Base-by-base conservation (phyloP, 1,140 invertebrate genomes). In the Drosophila sturtevanti region DNA sequence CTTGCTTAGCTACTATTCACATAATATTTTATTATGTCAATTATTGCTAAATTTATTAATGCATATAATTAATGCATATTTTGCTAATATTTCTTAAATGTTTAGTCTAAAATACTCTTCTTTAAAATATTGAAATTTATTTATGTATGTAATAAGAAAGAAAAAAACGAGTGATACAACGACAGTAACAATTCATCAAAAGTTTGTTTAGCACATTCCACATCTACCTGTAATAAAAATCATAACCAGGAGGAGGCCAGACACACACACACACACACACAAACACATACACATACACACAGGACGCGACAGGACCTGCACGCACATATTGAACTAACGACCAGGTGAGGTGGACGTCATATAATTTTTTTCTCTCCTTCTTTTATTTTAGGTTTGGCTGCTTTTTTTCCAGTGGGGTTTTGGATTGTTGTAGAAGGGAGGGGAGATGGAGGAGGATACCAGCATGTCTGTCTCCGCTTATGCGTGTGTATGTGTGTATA, bases 271-370 rank as follows among this genome's bases (percentile, higher is more conserved):
- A 22, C 27, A 31, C 3, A 3, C 27, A 31, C 27, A 31, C 27
- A 31, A 4, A 31, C 27, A 31, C 27, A 31, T 34, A 16, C 68
- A 67, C 69, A 54, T 55, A 31, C 27, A 31, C 27, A 4, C 27
- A 31, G 27, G 27, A 31, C 27, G 16, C 16, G 16, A 48, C 27
- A 31, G 14, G 14, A 18, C 7, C 41, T 52, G 35, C 51, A 82
- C 81, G 72, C 85, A 89, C 85, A 89, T 89, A 89, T 89, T 81
- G 79, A 90, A 79, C 86, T 90, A 90, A 90, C 86, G 86, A 86
- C 65, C 58, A 41, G 22, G 44, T 11, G 48, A 59, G 22, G 38
- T 31, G 44, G 31, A 48, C 41, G 41, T 18, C 14, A 16, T 44
- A n/a, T n/a, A n/a, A n/a, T 44, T 44, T 44, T 41, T 44, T 44